Conservation (phyloP, 1,140 invertebrate genomes). For the Lycorma delicatula region DNA sequence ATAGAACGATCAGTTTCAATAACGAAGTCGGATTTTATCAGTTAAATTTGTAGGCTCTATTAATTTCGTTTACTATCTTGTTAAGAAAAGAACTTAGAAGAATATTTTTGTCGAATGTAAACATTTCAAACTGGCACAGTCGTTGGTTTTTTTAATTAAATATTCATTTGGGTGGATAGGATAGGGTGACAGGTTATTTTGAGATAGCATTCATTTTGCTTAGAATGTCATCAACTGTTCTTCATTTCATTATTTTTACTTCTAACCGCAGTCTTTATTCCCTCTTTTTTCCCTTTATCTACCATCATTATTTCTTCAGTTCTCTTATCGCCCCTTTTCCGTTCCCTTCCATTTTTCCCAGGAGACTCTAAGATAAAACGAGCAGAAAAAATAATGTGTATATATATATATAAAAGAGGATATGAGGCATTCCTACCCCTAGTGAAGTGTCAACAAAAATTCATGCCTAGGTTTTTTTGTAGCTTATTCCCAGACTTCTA, state of each 20-base stretch:
- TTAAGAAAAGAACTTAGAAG: too few species aligned
- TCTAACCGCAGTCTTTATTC: background rate
- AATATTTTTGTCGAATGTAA: too few species aligned
- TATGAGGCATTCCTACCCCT: background rate
- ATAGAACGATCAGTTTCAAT: too few species aligned
- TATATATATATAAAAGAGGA: background rate
- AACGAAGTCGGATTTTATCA: too few species aligned
- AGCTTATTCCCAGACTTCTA: background rate
- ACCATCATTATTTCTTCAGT: background rate
- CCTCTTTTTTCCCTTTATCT: background rate
- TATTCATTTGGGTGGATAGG: too few species aligned
- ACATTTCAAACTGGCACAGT: too few species aligned
- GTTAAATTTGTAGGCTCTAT: too few species aligned
- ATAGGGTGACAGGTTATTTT: too few species aligned
- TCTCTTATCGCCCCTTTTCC: conserved; percentile 1
- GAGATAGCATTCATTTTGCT: too few species aligned
- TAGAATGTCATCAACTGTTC: too few species aligned
- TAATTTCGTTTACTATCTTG: too few species aligned
- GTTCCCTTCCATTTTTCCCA: background rate
- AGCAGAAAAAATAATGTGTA: background rate
- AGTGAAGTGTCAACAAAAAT: background rate
- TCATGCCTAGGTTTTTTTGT: background rate
- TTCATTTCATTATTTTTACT: background rate
- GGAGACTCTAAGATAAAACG: background rate
- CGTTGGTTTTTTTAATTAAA: too few species aligned